Evolutionary conservation across 2,888 invertebrate species (phyloP), one percentile per base, ranked within the genome.

Genomic region (Heliconius ismenius): DNA sequence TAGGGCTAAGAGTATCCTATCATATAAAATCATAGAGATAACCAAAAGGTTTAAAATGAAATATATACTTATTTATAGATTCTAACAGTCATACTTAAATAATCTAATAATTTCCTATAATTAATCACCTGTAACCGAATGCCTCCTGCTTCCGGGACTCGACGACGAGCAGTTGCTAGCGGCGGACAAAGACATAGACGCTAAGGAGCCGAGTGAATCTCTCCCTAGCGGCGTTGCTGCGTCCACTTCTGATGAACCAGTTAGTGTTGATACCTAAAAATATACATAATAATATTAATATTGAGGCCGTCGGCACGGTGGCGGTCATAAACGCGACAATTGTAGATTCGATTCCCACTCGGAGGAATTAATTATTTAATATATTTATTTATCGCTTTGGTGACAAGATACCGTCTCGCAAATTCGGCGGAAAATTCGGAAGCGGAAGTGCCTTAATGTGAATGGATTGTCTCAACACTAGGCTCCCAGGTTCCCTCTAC

Each of bases 201-300:
- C 96, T 32, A 97, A 91, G 1, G 97, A 97, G 24, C 97, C 96
- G 4, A 96, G 94, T 60, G 96, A 95, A 75, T 96, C 96, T 58
- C 95, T 92, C 10, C 90, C 95, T 11, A 91, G 87, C 63, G 88
- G 95, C 32, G 87, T 92, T 60, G 88, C 92, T 78, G 90, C 91
- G 75, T 95, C 94, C 79, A 95, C 95, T 84, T 97, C 98, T 0
- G 97, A 97, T 0, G 97, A 97, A 4, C 97, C 98, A 4, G 98
- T 98, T 64, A 98, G 92, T 0, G 98, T 98, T 43, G 98, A 98
- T n/a, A 98, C 94, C 94, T 94, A 84, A 2, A 86, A 86, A 15
- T 13, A 77, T 26, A 67, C 21, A 21, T 49, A 21, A 21, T 49
- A 21, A 21, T 21, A 49, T 49, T 49, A 21, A 49, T 49, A 49